Evolutionary conservation across 2,797 vertebrate species (phyloP).

Genomic region (Pseudochromis fuscus): DNA sequence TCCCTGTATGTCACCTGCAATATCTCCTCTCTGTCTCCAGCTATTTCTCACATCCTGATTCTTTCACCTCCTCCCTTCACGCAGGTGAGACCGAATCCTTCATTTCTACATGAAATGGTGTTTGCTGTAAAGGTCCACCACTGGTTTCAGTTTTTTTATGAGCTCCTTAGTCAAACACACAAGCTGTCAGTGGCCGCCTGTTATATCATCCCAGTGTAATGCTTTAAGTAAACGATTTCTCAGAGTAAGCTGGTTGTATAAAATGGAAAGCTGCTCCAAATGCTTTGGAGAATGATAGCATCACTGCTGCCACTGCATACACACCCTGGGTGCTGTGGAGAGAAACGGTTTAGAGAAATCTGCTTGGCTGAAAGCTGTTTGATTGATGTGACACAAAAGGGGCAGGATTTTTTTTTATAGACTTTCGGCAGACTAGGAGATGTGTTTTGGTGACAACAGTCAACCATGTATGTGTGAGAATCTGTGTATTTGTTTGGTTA

Average conservation of each 20-base stretch:
- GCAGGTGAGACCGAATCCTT: constrained; percentile 57
- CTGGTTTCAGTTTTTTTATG: constrained; percentile 47
- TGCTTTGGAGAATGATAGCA: constrained; percentile 61
- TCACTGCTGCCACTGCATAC: constrained; percentile 49
- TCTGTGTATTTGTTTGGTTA: constrained; percentile 24
- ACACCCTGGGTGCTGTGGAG: constrained; percentile 35
- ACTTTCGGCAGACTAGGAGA: constrained; percentile 3
- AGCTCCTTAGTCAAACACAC: constrained; percentile 65
- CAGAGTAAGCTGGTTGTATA: constrained; percentile 57
- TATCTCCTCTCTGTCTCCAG: constrained; percentile 19
- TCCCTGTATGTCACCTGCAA: constrained; percentile 15
- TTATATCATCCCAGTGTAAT: constrained; percentile 62
- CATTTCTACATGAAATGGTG: constrained; percentile 48
- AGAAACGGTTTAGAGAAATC: constrained; percentile 43
- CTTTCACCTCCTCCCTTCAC: constrained; percentile 33
- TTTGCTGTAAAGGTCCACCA: constrained; percentile 37
- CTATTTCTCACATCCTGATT: constrained; percentile 14
- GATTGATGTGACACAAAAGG: constrained; percentile 43
- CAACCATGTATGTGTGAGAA: constrained; percentile 2
- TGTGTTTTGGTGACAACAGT: constrained; percentile 17
- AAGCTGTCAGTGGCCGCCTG: constrained; percentile 45
- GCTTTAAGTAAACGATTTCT: constrained; percentile 67
- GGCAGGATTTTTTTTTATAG: constrained; percentile 15
- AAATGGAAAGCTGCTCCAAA: constrained; percentile 59
- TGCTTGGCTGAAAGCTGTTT: constrained; percentile 42